Evolutionary conservation across 64 coral and sea anemone genomes (phyloP), one percentile per base, ranked within the genome.

Genomic region (Stylophora pistillata): DNA sequence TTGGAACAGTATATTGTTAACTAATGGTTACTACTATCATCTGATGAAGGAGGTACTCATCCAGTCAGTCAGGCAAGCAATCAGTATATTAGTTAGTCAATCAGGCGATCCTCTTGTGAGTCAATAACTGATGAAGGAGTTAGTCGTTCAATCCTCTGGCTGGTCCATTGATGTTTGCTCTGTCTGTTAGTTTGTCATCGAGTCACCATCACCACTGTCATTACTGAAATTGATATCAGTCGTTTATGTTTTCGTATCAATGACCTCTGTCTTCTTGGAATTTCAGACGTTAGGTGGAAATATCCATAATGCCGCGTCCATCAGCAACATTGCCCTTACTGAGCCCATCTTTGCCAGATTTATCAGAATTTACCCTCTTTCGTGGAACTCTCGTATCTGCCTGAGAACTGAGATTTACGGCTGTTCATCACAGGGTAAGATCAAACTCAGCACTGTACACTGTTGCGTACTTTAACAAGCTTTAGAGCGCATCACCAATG

Each of bases 361-460:
- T 81, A 64, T 96, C 13, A 57, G 95, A 56, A 93, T 96, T 30
- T 90, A 90, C 60, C 95, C 95, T 16, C 15, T 93, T n/a, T 70
- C 87, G 15, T 96, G 95, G 95, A 93, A 62, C 70, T 60, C 31
- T 10, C 72, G 78, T 17, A 93, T 96, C 20, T 96, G 95, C 41
- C 55, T 96, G n/a, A 77, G 83, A 41, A 96, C 95, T 16, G 95
- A 96, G 68, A 79, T 96, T 13, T 96, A 93, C 56, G 95, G 95
- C 0, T 96, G 95, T 71, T 87, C 88, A 59, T 66, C 63, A 11
- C 75, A 87, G 69, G 91, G 95, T 96, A 85, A 87, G 79, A 55
- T 21, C 52, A 27, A n/a, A 21, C 23, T 26, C 21, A 26, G 58
- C 17, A 2, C 58, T 18, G 13, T 12, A 60, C 13, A 26, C 26